Evolutionary conservation across 2,113 vertebrate species (phyloP).

Genomic region (Tapirus terrestris): DNA sequence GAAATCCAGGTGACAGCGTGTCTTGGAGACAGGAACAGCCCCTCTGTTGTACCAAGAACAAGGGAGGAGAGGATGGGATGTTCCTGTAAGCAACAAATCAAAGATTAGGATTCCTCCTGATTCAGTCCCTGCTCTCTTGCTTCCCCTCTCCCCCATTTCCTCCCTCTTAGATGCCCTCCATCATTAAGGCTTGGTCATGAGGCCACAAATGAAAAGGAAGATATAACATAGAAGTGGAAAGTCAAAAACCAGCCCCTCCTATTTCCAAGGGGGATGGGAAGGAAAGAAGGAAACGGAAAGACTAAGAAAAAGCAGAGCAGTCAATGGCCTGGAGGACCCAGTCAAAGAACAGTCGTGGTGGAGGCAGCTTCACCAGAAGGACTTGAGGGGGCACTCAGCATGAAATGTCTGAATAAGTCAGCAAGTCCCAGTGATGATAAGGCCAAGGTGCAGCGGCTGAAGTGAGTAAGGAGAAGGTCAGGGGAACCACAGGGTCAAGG

Average conservation of each 20-base stretch:
- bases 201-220: neutral
- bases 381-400: neutral
- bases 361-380: neutral
- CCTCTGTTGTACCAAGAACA: neutral
- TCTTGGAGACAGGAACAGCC: neutral
- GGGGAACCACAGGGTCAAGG: neutral
- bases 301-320: neutral
- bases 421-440: neutral
- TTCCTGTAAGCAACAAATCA: neutral
- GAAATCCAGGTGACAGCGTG: neutral
- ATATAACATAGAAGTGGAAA: neutral
- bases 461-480: neutral
- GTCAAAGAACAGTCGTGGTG: neutral
- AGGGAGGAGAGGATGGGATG: neutral
- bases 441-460: neutral
- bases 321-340: neutral
- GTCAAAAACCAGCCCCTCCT: neutral
- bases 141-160: neutral
- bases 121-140: neutral
- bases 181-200: neutral
- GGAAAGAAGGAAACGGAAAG: neutral
- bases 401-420: neutral
- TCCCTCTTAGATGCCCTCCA: neutral
- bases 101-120: neutral
- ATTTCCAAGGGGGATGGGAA: neutral